These are phyloP conservation scores for Cheilosia vernalis DNA, from an alignment of 2,888 invertebrate genomes.

Conservation along the genomic window DNA sequence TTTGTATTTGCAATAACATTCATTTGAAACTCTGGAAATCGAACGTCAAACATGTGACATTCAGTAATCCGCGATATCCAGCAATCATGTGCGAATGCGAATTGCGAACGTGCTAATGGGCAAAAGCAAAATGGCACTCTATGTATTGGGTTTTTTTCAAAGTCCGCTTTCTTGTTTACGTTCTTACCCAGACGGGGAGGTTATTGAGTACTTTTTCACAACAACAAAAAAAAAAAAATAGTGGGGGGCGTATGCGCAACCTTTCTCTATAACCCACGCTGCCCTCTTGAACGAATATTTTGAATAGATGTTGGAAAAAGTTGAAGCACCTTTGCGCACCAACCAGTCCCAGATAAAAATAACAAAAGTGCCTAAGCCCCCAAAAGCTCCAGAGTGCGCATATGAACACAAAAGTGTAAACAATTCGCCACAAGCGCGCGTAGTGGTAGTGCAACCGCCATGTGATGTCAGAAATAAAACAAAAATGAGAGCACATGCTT, in stretches of 20 bases:
- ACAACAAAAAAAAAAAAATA: not conserved
- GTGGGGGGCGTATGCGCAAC: conserved; percentile 59
- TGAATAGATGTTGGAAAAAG: conserved; percentile 18
- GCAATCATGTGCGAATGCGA: conserved; percentile 39
- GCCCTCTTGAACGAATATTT: conserved; percentile 18
- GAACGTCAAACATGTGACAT: conserved; percentile 37
- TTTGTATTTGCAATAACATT: not conserved
- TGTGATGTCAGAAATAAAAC: conserved; percentile 29
- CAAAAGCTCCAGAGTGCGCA: conserved; percentile 3
- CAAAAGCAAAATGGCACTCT: conserved; percentile 59
- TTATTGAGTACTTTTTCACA: not conserved
- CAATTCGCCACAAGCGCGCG: conserved; percentile 26
- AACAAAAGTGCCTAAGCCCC: conserved; percentile 23
- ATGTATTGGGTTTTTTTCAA: conserved; percentile 17
- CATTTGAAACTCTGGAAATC: not conserved
- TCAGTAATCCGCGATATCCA: conserved; percentile 4
- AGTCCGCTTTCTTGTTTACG: conserved; percentile 45
- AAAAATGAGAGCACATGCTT: conserved; percentile 59
- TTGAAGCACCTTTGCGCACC: not conserved
- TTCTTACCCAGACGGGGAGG: conserved; percentile 1
- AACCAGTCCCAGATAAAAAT: not conserved
- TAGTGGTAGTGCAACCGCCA: conserved; percentile 28
- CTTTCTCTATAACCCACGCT: conserved; percentile 41
- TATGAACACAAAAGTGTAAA: conserved; percentile 34
- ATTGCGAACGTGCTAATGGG: conserved; percentile 61